A percentile compares a stretch with the other conserved stretches of the same genome.
These are phyloP conservation scores for Trachemys scripta DNA, from an alignment of 2,113 vertebrate species.

Conservation along the genomic window DNA sequence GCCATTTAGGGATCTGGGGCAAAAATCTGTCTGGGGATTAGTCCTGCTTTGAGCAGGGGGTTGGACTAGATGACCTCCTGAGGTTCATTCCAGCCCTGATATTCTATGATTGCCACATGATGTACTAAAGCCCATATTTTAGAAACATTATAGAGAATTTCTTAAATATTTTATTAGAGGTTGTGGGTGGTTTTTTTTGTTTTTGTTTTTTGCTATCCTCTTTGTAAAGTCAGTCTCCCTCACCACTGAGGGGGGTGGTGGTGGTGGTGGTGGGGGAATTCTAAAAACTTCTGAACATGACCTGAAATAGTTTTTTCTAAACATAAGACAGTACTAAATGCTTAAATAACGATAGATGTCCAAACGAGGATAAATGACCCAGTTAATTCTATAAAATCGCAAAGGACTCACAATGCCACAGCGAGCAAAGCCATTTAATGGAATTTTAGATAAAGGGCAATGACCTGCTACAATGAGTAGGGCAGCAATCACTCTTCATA, in stretches of 20 bases:
- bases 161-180: too few species aligned
- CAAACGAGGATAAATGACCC: conserved; percentile 46
- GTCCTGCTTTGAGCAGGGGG: too few species aligned
- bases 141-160: background rate
- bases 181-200: too few species aligned
- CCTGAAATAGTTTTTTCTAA: background rate
- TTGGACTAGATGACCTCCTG: too few species aligned
- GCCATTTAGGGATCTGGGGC: too few species aligned
- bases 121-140: too few species aligned
- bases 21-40: too few species aligned
- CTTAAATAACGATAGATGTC: background rate
- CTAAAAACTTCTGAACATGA: background rate
- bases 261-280: background rate
- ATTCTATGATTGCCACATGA: too few species aligned
- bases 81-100: too few species aligned
- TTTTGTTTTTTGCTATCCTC: background rate
- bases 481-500: background rate
- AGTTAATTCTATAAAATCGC: conserved; percentile 31
- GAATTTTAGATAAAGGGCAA: conserved; percentile 72
- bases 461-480: conserved; percentile 45
- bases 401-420: conserved; percentile 37
- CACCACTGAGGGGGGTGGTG: background rate
- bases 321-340: background rate
- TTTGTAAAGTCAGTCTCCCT: background rate
- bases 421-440: conserved; percentile 67